Conservation (phyloP, 2,797 vertebrate genomes). For the Enteromius mattozi region DNA sequence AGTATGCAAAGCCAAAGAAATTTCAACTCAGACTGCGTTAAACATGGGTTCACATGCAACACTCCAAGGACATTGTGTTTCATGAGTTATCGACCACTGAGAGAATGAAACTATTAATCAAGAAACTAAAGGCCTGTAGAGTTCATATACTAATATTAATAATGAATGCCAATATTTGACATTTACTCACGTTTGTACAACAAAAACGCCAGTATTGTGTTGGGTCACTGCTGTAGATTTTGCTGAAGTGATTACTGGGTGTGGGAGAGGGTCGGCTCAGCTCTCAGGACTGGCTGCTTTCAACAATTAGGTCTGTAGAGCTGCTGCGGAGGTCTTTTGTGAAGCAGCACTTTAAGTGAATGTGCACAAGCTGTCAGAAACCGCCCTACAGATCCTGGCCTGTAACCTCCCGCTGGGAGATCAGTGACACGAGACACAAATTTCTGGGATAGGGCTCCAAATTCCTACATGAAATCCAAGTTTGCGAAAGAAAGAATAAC, state of each 20-base stretch:
- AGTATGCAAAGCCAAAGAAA: neutral
- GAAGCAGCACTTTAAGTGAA: conserved; percentile 40
- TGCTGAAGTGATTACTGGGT: conserved; percentile 10
- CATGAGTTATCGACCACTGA: neutral
- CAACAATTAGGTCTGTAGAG: conserved; percentile 46
- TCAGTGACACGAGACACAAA: neutral
- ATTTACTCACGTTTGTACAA: neutral
- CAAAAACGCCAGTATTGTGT: neutral
- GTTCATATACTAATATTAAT: neutral
- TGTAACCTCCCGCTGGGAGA: neutral
- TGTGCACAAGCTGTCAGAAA: conserved; percentile 22
- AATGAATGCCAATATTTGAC: neutral
- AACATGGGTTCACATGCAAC: neutral
- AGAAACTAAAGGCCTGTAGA: neutral
- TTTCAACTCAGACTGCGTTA: neutral
- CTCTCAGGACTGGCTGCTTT: conserved; percentile 7
- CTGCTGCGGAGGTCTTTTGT: conserved; percentile 38
- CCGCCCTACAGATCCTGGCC: neutral
- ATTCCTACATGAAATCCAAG: neutral
- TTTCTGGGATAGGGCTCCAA: neutral
- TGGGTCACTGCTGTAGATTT: conserved; percentile 1
- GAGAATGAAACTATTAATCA: neutral
- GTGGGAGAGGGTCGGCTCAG: neutral
- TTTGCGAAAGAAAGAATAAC: neutral
- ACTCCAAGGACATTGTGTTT: neutral